These are phyloP conservation scores for Malurus cyaneus DNA, from an alignment of 2,113 vertebrate genomes.

Conservation along the genomic window DNA sequence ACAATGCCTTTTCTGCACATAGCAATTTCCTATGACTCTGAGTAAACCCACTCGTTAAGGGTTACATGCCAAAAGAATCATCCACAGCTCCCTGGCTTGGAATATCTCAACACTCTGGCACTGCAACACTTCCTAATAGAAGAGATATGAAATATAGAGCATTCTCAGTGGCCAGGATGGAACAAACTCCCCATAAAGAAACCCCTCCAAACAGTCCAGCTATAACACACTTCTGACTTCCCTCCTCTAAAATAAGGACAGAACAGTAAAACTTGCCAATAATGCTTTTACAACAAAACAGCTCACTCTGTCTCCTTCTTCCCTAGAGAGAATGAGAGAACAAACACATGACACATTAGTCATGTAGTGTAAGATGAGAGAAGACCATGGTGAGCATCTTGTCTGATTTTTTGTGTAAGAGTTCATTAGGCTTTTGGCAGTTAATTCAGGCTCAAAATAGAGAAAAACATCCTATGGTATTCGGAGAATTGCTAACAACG, in stretches of 20 bases:
- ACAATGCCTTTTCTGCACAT: background rate
- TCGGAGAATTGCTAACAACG: background rate
- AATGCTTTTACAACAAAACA: constrained; percentile 31
- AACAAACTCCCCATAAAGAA: background rate
- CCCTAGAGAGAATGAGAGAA: constrained; percentile 40
- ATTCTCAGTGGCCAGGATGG: background rate
- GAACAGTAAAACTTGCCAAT: background rate
- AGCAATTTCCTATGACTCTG: background rate
- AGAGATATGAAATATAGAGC: background rate
- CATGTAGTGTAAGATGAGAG: constrained; percentile 31
- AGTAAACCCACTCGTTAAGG: background rate
- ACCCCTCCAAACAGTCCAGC: background rate
- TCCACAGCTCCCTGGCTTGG: background rate
- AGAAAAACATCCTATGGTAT: constrained; percentile 4
- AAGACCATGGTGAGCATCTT: background rate
- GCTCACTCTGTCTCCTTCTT: background rate
- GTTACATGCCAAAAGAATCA: background rate
- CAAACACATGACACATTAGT: constrained; percentile 49
- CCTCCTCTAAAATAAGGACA: background rate
- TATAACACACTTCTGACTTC: background rate
- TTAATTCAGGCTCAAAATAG: background rate
- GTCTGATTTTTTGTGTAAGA: constrained; percentile 49
- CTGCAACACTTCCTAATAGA: background rate
- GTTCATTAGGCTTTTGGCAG: constrained; percentile 7
- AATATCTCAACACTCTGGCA: background rate